Conservation (phyloP, 2,888 invertebrate species). For the Standfussiana lucernea region DNA sequence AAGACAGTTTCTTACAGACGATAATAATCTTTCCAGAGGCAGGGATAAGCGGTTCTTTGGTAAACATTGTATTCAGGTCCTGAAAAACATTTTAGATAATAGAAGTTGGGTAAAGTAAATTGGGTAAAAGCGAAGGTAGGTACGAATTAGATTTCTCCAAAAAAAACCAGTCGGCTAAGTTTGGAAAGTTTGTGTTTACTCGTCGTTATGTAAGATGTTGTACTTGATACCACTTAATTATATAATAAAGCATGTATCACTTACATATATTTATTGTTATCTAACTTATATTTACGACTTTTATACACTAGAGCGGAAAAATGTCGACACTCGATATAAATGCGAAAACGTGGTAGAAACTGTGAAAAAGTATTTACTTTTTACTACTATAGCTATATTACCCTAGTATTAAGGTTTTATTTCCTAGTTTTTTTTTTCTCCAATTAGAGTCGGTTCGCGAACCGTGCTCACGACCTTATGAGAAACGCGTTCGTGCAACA, state of each 20-base stretch:
- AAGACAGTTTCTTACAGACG: conserved; percentile 41
- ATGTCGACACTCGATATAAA: conserved; percentile 18
- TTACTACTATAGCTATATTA: neutral
- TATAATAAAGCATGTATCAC: conserved; percentile 29
- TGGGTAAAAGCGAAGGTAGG: conserved; percentile 26
- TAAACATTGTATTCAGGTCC: conserved; percentile 38
- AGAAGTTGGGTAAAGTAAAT: conserved; percentile 12
- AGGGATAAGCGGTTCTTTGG: conserved; percentile 24
- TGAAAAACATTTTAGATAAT: conserved; percentile 34
- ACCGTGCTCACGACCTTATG: conserved; percentile 47
- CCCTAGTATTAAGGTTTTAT: conserved; percentile 25
- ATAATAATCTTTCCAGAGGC: conserved; percentile 51
- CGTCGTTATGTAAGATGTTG: conserved; percentile 38
- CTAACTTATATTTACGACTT: conserved; percentile 40
- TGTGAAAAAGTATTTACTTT: conserved; percentile 37
- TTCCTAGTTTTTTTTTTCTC: conserved; percentile 58
- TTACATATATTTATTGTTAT: conserved; percentile 48
- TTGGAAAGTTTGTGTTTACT: conserved; percentile 49
- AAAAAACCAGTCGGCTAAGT: conserved; percentile 7
- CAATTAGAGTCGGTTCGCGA: conserved; percentile 33
- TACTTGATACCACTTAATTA: conserved; percentile 50
- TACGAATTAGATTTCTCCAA: conserved; percentile 39
- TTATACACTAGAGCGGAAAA: conserved; percentile 18
- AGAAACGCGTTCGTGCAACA: conserved; percentile 45
- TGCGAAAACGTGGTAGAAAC: conserved; percentile 23